These are phyloP conservation scores for Keiferia lycopersicella DNA, from an alignment of 2,888 invertebrate genomes.

Conservation along the genomic window DNA sequence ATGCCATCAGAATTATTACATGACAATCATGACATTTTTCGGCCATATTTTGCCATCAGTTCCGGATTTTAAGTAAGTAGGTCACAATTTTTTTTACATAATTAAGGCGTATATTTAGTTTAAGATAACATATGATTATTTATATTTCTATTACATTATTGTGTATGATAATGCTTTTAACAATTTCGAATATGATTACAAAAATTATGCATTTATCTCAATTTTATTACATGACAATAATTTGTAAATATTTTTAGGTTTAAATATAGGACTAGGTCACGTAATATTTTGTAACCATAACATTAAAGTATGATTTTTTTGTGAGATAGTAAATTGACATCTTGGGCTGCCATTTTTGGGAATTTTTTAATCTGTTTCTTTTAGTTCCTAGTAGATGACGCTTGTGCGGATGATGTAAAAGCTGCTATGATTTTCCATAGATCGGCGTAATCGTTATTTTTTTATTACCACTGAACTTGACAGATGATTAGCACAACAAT, in stretches of 20 bases:
- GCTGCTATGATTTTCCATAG: no score
- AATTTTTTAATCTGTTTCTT: no score
- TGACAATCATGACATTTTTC: conserved; percentile 1
- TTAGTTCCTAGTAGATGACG: no score
- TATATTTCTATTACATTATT: not conserved
- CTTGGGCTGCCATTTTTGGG: no score
- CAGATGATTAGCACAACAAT: no score
- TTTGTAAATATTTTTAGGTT: conserved; percentile 21
- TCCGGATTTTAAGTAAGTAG: conserved; percentile 19
- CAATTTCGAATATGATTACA: not conserved
- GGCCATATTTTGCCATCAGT: conserved; percentile 31
- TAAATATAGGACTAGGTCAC: not conserved
- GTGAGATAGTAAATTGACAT: no score
- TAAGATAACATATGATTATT: not conserved
- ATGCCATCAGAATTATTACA: conserved; percentile 6
- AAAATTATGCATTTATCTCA: conserved; percentile 7
- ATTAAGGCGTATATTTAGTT: conserved; percentile 3
- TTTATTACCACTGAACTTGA: no score
- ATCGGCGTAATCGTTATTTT: no score
- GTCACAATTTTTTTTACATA: conserved; percentile 22
- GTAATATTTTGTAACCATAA: no score
- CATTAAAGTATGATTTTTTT: no score
- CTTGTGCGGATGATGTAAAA: no score
- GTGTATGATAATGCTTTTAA: not conserved
- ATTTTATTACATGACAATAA: conserved; percentile 12